phyloP scores from a whole-genome alignment of 2,888 invertebrate species.

The Drosophila siamana region DNA sequence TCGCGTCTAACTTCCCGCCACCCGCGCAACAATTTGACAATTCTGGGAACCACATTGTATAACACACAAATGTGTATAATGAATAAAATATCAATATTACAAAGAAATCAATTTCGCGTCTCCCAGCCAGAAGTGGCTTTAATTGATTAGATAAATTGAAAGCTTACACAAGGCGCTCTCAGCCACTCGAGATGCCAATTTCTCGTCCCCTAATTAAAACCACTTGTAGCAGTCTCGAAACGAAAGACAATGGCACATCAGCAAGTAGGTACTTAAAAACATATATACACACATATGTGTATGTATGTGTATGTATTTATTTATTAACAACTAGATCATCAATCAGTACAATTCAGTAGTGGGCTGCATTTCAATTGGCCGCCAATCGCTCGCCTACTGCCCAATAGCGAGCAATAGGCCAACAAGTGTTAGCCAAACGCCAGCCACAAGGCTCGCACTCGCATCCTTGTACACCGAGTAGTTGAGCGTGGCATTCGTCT shows the following conservation, averaged over 20 bases:
- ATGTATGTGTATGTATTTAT: background rate
- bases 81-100: conserved; percentile 19
- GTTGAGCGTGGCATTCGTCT: conserved; percentile 55
- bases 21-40: background rate
- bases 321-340: conserved; percentile 19
- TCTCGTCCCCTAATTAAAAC: conserved; percentile 4
- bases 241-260: background rate
- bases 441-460: background rate
- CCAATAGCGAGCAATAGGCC: conserved; percentile 16
- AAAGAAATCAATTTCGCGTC: conserved; percentile 12
- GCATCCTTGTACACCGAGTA: conserved; percentile 50
- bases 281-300: no score
- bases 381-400: background rate
- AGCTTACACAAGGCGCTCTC: background rate
- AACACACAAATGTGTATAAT: conserved; percentile 10
- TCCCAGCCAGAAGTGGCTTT: background rate
- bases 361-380: background rate
- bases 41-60: background rate
- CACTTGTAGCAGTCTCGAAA: background rate
- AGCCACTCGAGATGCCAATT: conserved; percentile 23
- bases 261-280: conserved; percentile 12
- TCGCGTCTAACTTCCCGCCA: background rate
- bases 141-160: conserved; percentile 44
- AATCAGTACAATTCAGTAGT: conserved; percentile 17
- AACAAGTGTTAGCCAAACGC: conserved; percentile 18